Evolutionary conservation across 2,888 invertebrate genomes (phyloP).

Genomic region (Abrostola tripartita): DNA sequence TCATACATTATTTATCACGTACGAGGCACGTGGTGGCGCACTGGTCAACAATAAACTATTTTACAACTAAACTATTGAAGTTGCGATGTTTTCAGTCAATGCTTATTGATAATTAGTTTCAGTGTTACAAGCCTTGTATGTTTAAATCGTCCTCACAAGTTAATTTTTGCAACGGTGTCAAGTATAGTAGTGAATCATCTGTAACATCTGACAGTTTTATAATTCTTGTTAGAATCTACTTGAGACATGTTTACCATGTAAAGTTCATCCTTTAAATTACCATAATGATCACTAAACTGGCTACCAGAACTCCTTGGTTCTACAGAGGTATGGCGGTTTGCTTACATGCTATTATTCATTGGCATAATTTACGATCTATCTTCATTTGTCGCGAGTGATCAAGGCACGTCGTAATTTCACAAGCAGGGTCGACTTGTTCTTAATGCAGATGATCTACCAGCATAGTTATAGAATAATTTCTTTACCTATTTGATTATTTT

Average conservation of each 20-base stretch:
- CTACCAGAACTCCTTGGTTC: slow-evolving; percentile 44
- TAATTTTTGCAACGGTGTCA: slow-evolving; percentile 52
- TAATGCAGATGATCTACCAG: slow-evolving; percentile 43
- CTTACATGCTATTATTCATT: slow-evolving; percentile 37
- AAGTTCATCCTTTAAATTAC: slow-evolving; percentile 28
- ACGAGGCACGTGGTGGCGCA: slow-evolving; percentile 74
- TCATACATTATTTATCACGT: slow-evolving; percentile 78
- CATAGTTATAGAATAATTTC: slow-evolving; percentile 24
- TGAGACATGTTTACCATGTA: slow-evolving; percentile 16
- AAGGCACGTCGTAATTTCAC: slow-evolving; percentile 38
- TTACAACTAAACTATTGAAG: slow-evolving; percentile 68
- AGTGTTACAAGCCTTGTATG: slow-evolving; percentile 32
- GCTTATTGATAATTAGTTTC: slow-evolving; percentile 61
- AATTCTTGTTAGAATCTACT: slow-evolving; percentile 13
- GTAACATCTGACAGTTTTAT: slow-evolving; percentile 12
- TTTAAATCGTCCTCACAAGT: slow-evolving; percentile 28
- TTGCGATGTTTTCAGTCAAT: slow-evolving; percentile 53
- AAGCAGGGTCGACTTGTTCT: slow-evolving; percentile 44
- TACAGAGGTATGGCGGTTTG: slow-evolving; percentile 32
- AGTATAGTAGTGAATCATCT: slow-evolving; percentile 32
- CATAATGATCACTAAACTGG: slow-evolving; percentile 20
- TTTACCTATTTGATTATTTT: background rate
- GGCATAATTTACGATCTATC: slow-evolving; percentile 25
- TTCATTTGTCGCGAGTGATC: slow-evolving; percentile 35
- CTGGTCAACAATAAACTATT: slow-evolving; percentile 69